A percentile compares a stretch with the other conserved stretches of the same genome.
phyloP scores from a whole-genome alignment of 2,888 invertebrate species.

The Augiades crinisus region DNA sequence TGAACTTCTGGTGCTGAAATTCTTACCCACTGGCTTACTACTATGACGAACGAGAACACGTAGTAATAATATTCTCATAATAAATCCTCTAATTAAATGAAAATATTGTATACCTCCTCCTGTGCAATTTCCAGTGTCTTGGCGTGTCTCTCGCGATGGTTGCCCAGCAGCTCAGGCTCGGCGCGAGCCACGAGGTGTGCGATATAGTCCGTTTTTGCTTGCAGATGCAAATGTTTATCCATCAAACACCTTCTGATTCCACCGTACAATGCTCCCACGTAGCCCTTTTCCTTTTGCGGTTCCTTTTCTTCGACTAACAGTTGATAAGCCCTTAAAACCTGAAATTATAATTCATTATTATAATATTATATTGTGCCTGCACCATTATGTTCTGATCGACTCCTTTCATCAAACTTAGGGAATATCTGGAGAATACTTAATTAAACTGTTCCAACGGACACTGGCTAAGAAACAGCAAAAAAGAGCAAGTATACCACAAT shows the following conservation, averaged over 20 bases:
- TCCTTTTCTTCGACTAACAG: slow-evolving; percentile 92
- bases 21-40: no score
- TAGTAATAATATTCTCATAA: no score
- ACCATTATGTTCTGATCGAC: no score
- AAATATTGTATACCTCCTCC: slow-evolving; percentile 93
- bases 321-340: slow-evolving; percentile 90
- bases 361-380: no score
- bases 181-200: slow-evolving; percentile 93
- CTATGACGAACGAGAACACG: no score
- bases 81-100: no score
- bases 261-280: slow-evolving; percentile 91
- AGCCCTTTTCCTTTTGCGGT: slow-evolving; percentile 93
- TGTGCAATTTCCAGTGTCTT: slow-evolving; percentile 98
- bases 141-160: slow-evolving; percentile 94
- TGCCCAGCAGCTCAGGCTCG: slow-evolving; percentile 94
- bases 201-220: slow-evolving; percentile 93
- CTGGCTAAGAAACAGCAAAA: no score
- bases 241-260: slow-evolving; percentile 93
- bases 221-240: slow-evolving; percentile 93
- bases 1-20: no score
- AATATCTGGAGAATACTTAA: no score
- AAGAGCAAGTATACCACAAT: no score
- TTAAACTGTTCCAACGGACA: no score
- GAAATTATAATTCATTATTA: slow-evolving; percentile 1
- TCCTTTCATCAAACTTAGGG: neutral